Evolutionary conservation across 2,113 vertebrate species (phyloP).

Genomic region (Scolopax mira): DNA sequence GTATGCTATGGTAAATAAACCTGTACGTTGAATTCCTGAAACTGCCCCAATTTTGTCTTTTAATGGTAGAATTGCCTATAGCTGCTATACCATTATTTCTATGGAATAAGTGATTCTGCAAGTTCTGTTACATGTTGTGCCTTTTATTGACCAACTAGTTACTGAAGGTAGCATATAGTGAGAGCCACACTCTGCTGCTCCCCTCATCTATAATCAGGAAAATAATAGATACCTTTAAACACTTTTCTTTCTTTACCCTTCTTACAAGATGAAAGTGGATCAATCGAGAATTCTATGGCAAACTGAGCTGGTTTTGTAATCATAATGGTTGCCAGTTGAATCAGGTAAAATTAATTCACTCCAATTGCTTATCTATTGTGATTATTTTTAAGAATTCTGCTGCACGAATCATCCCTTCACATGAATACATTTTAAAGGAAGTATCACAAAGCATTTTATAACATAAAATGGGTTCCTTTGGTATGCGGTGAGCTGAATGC

Average conservation of each 20-base stretch:
- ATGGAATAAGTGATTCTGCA: neutral
- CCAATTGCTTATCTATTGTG: neutral
- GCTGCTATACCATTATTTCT: neutral
- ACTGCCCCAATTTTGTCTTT: neutral
- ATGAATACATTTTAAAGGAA: neutral
- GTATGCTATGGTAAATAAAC: neutral
- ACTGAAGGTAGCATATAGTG: neutral
- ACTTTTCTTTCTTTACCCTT: neutral
- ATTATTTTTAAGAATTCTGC: neutral
- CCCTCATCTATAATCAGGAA: neutral
- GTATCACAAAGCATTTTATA: neutral
- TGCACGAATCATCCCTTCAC: neutral
- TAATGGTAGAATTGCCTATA: neutral
- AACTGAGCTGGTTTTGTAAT: neutral
- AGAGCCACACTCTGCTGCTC: neutral
- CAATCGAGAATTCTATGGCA: neutral
- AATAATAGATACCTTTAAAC: slow-evolving; percentile 4
- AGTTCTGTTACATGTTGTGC: neutral
- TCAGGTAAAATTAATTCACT: slow-evolving; percentile 15
- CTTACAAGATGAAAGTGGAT: neutral
- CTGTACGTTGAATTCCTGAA: neutral
- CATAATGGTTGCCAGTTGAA: neutral
- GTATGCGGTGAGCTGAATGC: neutral
- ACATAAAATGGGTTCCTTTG: neutral
- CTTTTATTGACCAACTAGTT: neutral